These are phyloP conservation scores for Chouioia cunea DNA, from an alignment of 2,888 invertebrate genomes.

Conservation along the genomic window DNA sequence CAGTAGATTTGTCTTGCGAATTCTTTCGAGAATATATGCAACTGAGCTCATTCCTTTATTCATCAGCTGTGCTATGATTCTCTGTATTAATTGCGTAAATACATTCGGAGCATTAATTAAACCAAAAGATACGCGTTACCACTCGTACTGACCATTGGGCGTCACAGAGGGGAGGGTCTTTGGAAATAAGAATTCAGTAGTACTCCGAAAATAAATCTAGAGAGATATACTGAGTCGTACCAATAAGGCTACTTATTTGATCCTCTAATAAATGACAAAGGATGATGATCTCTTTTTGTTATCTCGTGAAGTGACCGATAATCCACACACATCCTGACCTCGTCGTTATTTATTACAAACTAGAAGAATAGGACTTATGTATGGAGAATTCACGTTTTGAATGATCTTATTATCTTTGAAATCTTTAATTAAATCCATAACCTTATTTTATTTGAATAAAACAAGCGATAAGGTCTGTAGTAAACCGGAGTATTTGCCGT, in stretches of 20 bases:
- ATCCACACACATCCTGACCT: constrained; percentile 11
- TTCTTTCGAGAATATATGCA: constrained; percentile 23
- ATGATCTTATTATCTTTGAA: constrained; percentile 48
- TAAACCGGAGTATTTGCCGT: constrained; percentile 43
- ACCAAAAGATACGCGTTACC: constrained; percentile 46
- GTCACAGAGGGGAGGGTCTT: constrained; percentile 62
- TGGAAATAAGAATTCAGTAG: constrained; percentile 60
- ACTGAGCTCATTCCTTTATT: constrained; percentile 23
- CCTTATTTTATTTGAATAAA: constrained; percentile 45
- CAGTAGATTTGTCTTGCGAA: constrained; percentile 30
- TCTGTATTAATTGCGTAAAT: constrained; percentile 26
- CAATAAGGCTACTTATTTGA: constrained; percentile 56
- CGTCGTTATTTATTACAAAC: constrained; percentile 43
- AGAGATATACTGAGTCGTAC: constrained; percentile 54
- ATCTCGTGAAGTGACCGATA: constrained; percentile 18
- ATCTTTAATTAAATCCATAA: constrained; percentile 46
- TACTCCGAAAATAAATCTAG: constrained; percentile 59
- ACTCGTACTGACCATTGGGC: constrained; percentile 62
- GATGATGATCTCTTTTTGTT: constrained; percentile 52
- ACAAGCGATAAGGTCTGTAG: constrained; percentile 48
- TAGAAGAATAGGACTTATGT: constrained; percentile 52
- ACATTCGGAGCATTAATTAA: constrained; percentile 25
- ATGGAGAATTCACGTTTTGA: constrained; percentile 48
- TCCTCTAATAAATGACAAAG: constrained; percentile 62
- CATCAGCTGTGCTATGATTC: constrained; percentile 8